A percentile compares a stretch with the other conserved stretches of the same genome.
phyloP scores from a whole-genome alignment of 2,113 vertebrate species.

The Pristiophorus japonicus region DNA sequence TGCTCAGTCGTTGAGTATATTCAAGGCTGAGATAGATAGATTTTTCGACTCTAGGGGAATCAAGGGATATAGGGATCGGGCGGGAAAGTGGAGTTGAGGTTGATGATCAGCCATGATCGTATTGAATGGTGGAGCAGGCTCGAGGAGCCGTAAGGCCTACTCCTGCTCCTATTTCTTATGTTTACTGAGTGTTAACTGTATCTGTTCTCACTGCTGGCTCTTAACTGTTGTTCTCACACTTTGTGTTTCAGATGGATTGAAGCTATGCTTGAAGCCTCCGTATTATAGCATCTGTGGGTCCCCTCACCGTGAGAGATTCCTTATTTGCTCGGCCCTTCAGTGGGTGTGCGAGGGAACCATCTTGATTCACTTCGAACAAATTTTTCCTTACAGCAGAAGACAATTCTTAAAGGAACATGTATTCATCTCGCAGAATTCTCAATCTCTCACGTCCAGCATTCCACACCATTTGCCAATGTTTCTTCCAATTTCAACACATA shows the following conservation, averaged over 20 bases:
- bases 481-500: not conserved
- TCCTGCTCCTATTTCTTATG: too few species aligned
- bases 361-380: not conserved
- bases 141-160: too few species aligned
- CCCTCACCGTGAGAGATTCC: not conserved
- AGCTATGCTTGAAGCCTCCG: slow-evolving; percentile 89
- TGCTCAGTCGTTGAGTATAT: too few species aligned
- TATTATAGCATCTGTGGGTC: slow-evolving; percentile 74
- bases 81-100: too few species aligned
- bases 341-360: not conserved
- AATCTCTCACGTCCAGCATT: not conserved
- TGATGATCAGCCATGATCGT: too few species aligned
- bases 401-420: not conserved
- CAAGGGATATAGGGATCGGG: too few species aligned
- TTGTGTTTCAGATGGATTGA: slow-evolving; percentile 76
- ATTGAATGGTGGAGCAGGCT: too few species aligned
- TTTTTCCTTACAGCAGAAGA: not conserved
- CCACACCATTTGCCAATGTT: not conserved
- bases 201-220: not conserved
- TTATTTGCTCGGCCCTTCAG: not conserved
- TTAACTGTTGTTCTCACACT: slow-evolving; percentile 23
- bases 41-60: too few species aligned
- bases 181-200: too few species aligned
- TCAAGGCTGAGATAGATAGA: too few species aligned
- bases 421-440: not conserved